Percentiles rank a stretch among this genome's conserved stretches.
Evolutionary conservation across 2,797 vertebrate species (phyloP).

Genomic region (Pantherophis vulpinus): DNA sequence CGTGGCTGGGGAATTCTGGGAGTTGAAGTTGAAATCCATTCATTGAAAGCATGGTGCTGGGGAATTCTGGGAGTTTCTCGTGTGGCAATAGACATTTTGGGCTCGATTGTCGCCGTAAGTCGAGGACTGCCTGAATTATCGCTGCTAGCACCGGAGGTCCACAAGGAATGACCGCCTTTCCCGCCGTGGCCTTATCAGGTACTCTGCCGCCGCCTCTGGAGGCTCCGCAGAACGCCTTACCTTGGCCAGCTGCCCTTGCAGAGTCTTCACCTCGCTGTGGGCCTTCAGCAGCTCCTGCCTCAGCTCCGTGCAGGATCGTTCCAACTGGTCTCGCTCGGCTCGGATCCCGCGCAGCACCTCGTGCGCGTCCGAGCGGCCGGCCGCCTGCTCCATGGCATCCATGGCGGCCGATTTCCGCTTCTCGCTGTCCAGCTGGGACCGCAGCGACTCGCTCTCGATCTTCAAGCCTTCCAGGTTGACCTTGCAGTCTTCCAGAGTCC

Average conservation of each 20-base stretch:
- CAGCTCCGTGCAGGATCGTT: slow-evolving; percentile 80
- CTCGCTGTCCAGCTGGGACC: slow-evolving; percentile 85
- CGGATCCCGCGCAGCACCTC: slow-evolving; percentile 81
- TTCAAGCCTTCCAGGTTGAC: slow-evolving; percentile 76
- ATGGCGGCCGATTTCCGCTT: slow-evolving; percentile 82
- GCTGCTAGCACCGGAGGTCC: rapidly evolving
- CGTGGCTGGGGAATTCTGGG: no score
- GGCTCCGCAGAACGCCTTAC: slow-evolving; percentile 63
- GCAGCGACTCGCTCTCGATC: slow-evolving; percentile 83
- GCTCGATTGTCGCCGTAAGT: no score
- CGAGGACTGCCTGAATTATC: no score
- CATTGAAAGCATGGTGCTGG: no score
- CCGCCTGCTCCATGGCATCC: slow-evolving; percentile 67
- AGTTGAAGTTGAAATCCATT: no score
- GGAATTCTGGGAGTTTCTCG: no score
- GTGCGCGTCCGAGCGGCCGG: slow-evolving; percentile 79
- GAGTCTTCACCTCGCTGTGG: slow-evolving; percentile 77
- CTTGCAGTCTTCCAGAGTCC: slow-evolving; percentile 77
- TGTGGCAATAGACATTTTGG: no score
- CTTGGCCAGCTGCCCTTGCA: slow-evolving; percentile 79
- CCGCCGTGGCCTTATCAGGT: no score
- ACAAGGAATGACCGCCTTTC: background rate
- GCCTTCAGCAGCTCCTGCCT: slow-evolving; percentile 84
- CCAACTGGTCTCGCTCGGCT: slow-evolving; percentile 84
- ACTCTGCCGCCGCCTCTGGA: background rate